These are phyloP conservation scores for Babylonia areolata DNA, from an alignment of 1,140 invertebrate genomes.

Conservation along the genomic window DNA sequence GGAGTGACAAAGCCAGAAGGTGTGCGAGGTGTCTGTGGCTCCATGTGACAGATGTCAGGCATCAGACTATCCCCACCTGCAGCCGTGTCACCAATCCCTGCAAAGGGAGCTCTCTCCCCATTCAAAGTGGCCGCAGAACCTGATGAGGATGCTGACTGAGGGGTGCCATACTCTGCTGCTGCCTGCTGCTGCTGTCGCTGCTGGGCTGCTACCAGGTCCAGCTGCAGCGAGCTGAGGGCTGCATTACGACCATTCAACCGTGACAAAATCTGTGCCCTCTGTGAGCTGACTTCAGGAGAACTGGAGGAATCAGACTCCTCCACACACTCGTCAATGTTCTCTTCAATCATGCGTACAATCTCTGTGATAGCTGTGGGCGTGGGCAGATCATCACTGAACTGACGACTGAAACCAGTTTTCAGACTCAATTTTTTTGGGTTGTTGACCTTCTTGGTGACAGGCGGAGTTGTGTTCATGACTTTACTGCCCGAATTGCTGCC, in stretches of 20 bases:
- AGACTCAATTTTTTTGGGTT: slow-evolving; percentile 46
- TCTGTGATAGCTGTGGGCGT: slow-evolving; percentile 70
- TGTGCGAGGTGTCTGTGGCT: slow-evolving; percentile 68
- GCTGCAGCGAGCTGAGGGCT: slow-evolving; percentile 41
- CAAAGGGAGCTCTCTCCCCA: slow-evolving; percentile 57
- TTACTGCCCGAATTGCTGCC: neutral
- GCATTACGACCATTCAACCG: slow-evolving; percentile 32
- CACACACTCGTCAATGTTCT: slow-evolving; percentile 59
- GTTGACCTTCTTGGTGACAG: slow-evolving; percentile 38
- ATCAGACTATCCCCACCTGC: slow-evolving; percentile 25
- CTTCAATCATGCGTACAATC: slow-evolving; percentile 69
- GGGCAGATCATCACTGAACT: slow-evolving; percentile 70
- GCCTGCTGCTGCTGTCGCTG: slow-evolving; percentile 50
- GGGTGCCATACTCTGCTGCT: slow-evolving; percentile 47
- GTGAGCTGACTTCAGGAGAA: slow-evolving; percentile 32
- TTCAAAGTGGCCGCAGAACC: slow-evolving; percentile 46
- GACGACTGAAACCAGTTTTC: slow-evolving; percentile 66
- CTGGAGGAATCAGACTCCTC: slow-evolving; percentile 49
- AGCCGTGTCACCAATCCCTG: slow-evolving; percentile 50
- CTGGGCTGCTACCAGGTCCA: slow-evolving; percentile 51
- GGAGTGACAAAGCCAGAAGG: slow-evolving; percentile 69
- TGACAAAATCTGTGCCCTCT: slow-evolving; percentile 36
- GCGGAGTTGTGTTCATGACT: neutral
- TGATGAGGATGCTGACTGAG: slow-evolving; percentile 46
- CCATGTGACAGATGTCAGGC: slow-evolving; percentile 49